Percentiles rank a stretch among this genome's conserved stretches.
Conservation (phyloP, 2,888 invertebrate genomes). For the Maniola hyperantus region DNA sequence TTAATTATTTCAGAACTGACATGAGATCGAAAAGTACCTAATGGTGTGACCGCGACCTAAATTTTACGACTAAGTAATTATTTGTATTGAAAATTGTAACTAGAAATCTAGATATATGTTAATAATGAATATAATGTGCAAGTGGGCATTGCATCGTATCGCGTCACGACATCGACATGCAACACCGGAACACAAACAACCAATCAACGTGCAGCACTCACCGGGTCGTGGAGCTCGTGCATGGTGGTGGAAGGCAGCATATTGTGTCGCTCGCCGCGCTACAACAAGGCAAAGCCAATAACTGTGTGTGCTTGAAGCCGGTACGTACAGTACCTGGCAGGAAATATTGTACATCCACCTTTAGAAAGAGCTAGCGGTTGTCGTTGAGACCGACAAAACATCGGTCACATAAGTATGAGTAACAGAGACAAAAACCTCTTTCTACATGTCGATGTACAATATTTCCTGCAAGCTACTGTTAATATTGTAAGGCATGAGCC, state of each 20-base stretch:
- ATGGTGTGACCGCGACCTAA: too few species aligned
- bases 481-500: neutral
- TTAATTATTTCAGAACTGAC: too few species aligned
- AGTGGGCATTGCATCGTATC: conserved; percentile 33
- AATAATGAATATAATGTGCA: conserved; percentile 18
- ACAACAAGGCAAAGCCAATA: conserved; percentile 41
- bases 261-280: conserved; percentile 82
- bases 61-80: too few species aligned
- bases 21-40: too few species aligned
- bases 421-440: too few species aligned
- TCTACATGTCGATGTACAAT: too few species aligned
- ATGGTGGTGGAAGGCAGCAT: conserved; percentile 82
- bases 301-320: neutral
- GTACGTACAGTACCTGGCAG: too few species aligned
- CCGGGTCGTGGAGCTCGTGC: conserved; percentile 83
- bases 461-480: too few species aligned
- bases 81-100: neutral
- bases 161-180: conserved; percentile 50
- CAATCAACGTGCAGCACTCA: conserved; percentile 64
- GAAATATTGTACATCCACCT: too few species aligned
- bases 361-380: too few species aligned
- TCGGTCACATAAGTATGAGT: too few species aligned
- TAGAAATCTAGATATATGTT: neutral
- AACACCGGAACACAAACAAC: conserved; percentile 40
- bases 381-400: too few species aligned